These are phyloP conservation scores for Hetaerina titia DNA, from an alignment of 2,888 invertebrate genomes.

Conservation along the genomic window DNA sequence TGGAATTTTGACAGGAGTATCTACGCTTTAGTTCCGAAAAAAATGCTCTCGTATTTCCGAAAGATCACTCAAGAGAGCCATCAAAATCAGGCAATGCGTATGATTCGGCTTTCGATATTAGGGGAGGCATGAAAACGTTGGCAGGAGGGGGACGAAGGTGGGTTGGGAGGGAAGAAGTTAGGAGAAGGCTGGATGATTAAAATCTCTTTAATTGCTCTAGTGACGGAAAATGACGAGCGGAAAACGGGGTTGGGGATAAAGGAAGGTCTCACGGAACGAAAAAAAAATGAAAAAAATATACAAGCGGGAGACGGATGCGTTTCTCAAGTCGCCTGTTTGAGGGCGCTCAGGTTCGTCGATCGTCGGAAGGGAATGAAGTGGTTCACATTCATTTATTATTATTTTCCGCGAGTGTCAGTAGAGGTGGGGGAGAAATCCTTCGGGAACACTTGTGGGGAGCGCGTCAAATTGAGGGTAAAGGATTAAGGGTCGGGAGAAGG, in stretches of 20 bases:
- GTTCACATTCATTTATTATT: constrained; percentile 45
- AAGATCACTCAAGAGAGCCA: background rate
- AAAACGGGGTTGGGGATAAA: background rate
- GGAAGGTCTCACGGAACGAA: background rate
- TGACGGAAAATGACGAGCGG: constrained; percentile 38
- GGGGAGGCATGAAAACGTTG: background rate
- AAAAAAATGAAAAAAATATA: background rate
- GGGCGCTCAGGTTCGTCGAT: constrained; percentile 7
- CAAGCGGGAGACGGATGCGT: background rate
- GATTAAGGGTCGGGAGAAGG: background rate
- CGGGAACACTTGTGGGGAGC: constrained; percentile 41
- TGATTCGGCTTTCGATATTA: background rate
- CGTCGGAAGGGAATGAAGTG: constrained; percentile 49
- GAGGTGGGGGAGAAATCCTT: background rate
- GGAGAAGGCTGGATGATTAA: constrained; percentile 32
- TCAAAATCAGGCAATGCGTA: background rate
- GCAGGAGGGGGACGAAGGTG: background rate
- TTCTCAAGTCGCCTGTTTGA: constrained; percentile 8
- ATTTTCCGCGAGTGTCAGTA: background rate
- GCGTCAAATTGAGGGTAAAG: constrained; percentile 46
- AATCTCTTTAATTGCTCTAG: constrained; percentile 50
- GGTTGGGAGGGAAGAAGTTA: background rate
- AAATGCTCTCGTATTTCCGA: background rate
- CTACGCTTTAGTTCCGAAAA: background rate
- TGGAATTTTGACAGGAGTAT: background rate